Percentiles rank a stretch among this genome's conserved stretches.
Evolutionary conservation across 2,797 vertebrate genomes (phyloP).

Genomic region (Rhabdomys pumilio): DNA sequence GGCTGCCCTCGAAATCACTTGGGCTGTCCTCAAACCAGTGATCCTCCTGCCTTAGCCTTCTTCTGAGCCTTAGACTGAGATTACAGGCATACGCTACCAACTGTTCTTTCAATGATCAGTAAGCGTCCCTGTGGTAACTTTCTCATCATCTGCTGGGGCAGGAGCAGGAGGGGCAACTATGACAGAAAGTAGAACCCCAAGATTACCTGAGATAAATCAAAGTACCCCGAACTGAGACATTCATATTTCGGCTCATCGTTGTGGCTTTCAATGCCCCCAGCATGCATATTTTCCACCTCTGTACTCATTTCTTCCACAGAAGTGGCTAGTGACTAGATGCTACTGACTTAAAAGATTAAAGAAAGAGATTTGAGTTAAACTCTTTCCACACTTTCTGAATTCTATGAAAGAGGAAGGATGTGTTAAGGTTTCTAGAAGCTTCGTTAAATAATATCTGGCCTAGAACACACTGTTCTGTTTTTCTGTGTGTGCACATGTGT

Average conservation of each 20-base stretch:
- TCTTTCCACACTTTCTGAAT: background rate
- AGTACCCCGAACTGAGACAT: background rate
- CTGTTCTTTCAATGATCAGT: background rate
- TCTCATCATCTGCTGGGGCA: background rate
- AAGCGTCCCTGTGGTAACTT: background rate
- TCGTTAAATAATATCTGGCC: background rate
- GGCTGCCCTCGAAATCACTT: background rate
- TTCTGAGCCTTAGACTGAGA: background rate
- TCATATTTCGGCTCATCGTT: background rate
- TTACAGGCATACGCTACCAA: background rate
- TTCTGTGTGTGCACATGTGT: background rate
- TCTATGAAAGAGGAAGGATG: conserved; percentile 17
- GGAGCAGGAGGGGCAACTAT: fast-evolving
- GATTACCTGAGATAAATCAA: background rate
- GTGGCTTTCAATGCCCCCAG: background rate
- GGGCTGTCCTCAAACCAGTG: background rate
- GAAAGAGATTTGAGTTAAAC: background rate
- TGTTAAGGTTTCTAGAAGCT: background rate
- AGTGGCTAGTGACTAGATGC: background rate
- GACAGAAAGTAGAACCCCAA: background rate
- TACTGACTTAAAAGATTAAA: background rate
- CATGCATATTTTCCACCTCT: background rate
- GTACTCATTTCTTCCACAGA: background rate
- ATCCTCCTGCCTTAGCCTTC: background rate
- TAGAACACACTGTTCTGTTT: background rate